Evolutionary conservation across 2,113 vertebrate genomes (phyloP), one percentile per base, ranked within the genome.

Genomic region (Psilopsiagon aurifrons): DNA sequence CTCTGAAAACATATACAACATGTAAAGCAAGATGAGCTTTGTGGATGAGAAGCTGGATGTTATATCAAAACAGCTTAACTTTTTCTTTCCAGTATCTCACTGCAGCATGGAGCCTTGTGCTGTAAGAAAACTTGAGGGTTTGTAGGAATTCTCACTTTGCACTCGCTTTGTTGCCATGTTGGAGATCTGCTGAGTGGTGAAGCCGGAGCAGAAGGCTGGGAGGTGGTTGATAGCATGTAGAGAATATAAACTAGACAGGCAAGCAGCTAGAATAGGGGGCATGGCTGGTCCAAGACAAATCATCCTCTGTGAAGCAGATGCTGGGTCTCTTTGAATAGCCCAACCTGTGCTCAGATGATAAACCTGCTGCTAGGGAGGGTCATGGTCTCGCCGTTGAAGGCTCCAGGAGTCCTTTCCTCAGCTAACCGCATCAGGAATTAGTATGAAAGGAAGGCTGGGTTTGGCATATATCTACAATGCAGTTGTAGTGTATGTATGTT

Each of bases 131-230:
- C 17, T 17, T 46, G 64, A 28, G 31, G 13, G 15, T 85, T 76
- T 44, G 19, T 51, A 46, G 66, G 43, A 89, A 44, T 55, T 79
- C 41, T 77, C 23, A 9, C 67, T 6, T 85, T 1, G 0, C 3
- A 0, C 29, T 37, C 0, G 0, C 8, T 6, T 44, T 86, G 25
- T 6, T 17, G 18, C n/a, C 17, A 3, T 0, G 0, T 3, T 77
- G 18, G 71, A 13, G n/a, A 66, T 82, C 62, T 70, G 31, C 49
- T 5, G 9, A 44, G 19, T 28, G 15, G 17, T 1, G 8, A 64
- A 81, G 23, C 17, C 2, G 2, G 47, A 71, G 68, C 8, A 37
- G 62, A 89, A 84, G 37, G 20, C 16, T 55, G 69, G 17, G 14
- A 68, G 14, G 22, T 60, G 51, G 6, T 1, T 0, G 23, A 63